Percentiles rank a stretch among this genome's conserved stretches.
phyloP scores from a whole-genome alignment of 92 coral and sea anemone species.

The Bergia puertoricense region DNA sequence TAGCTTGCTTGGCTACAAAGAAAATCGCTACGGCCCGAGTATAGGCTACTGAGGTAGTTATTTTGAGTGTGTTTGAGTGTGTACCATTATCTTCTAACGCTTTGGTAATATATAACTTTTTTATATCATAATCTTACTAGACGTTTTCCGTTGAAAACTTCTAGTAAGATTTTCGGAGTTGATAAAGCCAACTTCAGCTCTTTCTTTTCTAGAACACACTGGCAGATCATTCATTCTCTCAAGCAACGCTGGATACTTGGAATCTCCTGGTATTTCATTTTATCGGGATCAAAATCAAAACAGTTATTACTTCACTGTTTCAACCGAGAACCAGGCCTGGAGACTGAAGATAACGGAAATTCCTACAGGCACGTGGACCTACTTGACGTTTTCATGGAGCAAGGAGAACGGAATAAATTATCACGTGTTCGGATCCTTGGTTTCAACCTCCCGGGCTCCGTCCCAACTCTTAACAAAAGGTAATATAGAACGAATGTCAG shows the following conservation, averaged over 20 bases:
- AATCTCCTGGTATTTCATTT: not conserved
- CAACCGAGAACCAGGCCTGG: not conserved
- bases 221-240: not conserved
- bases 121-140: too few species aligned
- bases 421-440: not conserved
- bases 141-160: too few species aligned
- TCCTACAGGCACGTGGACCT: not conserved
- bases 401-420: not conserved
- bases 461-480: not conserved
- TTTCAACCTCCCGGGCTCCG: not conserved
- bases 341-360: not conserved
- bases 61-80: too few species aligned
- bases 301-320: not conserved
- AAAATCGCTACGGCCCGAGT: too few species aligned
- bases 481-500: not conserved
- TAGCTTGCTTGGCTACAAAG: too few species aligned
- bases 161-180: too few species aligned
- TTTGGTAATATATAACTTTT: too few species aligned
- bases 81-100: too few species aligned
- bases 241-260: not conserved
- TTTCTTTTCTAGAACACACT: too few species aligned
- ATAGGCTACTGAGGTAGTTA: too few species aligned
- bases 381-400: constrained; percentile 2
- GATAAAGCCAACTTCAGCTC: too few species aligned
- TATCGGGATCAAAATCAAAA: not conserved